These are phyloP conservation scores for Hycleus phaleratus DNA, from an alignment of 1,140 invertebrate genomes.

Conservation along the genomic window DNA sequence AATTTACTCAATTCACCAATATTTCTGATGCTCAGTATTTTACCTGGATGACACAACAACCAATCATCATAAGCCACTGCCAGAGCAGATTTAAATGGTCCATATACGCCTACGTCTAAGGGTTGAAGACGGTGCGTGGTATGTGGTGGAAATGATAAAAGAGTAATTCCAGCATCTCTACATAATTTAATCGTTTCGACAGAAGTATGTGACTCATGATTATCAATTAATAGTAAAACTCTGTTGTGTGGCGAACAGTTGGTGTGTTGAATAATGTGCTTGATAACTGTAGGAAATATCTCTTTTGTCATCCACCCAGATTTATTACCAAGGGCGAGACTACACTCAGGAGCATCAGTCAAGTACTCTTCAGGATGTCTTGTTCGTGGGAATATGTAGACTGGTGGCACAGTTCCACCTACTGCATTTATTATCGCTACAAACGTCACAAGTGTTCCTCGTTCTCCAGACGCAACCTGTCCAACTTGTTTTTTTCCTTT, in stretches of 20 bases:
- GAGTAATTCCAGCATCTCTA: slow-evolving; percentile 26
- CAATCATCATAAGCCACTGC: too few species aligned
- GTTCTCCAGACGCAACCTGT: slow-evolving; percentile 39
- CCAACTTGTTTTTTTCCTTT: slow-evolving; percentile 42
- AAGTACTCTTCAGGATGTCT: slow-evolving; percentile 33
- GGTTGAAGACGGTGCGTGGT: slow-evolving; percentile 40
- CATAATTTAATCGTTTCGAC: not conserved
- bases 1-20: too few species aligned
- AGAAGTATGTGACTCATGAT: slow-evolving; percentile 3
- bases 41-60: too few species aligned
- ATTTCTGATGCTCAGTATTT: too few species aligned
- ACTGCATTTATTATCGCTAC: slow-evolving; percentile 35
- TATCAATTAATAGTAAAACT: slow-evolving; percentile 1
- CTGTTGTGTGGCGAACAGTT: not conserved
- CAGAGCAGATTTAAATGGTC: slow-evolving; percentile 16
- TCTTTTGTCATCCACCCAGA: slow-evolving; percentile 39
- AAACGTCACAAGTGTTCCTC: slow-evolving; percentile 41
- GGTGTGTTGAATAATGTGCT: slow-evolving; percentile 24
- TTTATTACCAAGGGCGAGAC: slow-evolving; percentile 29
- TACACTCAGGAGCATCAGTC: slow-evolving; percentile 33
- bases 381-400: slow-evolving; percentile 41
- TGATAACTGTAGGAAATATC: slow-evolving; percentile 32
- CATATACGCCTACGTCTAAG: slow-evolving; percentile 40
- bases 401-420: slow-evolving; percentile 39
- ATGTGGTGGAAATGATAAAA: slow-evolving; percentile 35